Evolutionary conservation across 2,113 vertebrate genomes (phyloP).

Genomic region (Solea solea): DNA sequence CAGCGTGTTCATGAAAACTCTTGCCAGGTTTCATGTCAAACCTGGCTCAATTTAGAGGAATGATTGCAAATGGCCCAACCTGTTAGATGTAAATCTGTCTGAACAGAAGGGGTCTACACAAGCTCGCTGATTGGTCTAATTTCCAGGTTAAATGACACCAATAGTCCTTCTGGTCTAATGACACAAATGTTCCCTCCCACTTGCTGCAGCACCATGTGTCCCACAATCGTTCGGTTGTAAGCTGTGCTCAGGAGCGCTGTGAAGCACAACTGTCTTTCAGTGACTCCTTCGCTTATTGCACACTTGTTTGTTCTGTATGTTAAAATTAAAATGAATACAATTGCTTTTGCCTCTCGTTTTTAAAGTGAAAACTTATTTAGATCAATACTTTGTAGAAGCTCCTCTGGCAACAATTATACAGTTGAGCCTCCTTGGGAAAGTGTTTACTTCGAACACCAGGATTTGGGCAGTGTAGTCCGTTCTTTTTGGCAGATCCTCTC

Average conservation of each 20-base stretch:
- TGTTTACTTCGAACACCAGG: not conserved
- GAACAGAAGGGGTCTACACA: not conserved
- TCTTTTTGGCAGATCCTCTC: not conserved
- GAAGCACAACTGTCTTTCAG: not conserved
- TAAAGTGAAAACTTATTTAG: no score
- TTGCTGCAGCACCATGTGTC: not conserved
- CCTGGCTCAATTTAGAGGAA: not conserved
- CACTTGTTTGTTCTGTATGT: no score
- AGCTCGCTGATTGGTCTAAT: not conserved
- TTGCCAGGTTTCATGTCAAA: not conserved
- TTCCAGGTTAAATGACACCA: conserved; percentile 10
- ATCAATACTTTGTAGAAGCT: not conserved
- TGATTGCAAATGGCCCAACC: not conserved
- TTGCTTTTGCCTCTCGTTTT: no score
- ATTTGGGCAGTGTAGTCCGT: not conserved
- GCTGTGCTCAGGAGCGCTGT: not conserved
- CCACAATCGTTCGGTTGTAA: conserved; percentile 13
- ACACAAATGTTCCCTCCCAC: not conserved
- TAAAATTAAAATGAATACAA: no score
- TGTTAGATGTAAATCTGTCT: not conserved
- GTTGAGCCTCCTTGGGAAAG: not conserved
- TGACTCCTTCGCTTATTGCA: no score
- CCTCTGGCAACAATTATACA: not conserved
- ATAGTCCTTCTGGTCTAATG: conserved; percentile 17
- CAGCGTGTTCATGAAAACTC: not conserved